Base-by-base conservation (phyloP, 1,140 invertebrate species). In the Polyergus mexicanus region DNA sequence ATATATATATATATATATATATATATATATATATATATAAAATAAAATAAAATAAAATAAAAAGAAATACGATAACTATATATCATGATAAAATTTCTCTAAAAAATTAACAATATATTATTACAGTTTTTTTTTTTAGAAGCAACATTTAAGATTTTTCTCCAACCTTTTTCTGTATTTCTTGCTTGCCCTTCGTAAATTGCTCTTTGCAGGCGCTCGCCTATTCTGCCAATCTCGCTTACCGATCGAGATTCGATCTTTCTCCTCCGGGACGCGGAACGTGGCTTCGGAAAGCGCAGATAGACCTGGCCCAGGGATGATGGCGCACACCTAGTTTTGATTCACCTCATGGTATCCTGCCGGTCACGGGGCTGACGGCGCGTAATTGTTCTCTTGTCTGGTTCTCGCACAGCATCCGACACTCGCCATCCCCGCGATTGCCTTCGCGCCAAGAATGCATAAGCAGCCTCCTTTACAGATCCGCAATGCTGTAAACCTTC, bases 341-440 rank as follows among this genome's bases (percentile, higher is more conserved):
- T 94, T 94, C 93, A 91, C 92, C 93, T 92, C 93, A 91, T 91
- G 88, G 91, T 92, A 86, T 86, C 88, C 88, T 90, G 87, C 92
- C 91, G 92, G 92, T 93, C 92, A 93, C 92, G 91, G 85, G 90
- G 86, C 93, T 93, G 92, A 94, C 93, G 92, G 92, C 91, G 92
- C 91, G 93, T 94, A 94, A 94, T 94, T 94, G 93, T 93, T 94
- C 93, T 93, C 93, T 92, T 92, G 92, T 94, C 93, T 92, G 92
- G 44, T 91, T 91, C 92, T 91, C 87, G 81, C 86, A 86, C 85
- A 85, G 86, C 88, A 80, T 84, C 87, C 90, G 86, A 85, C 88
- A 89, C 85, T 56, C 86, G 84, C 85, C 88, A 87, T 85, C 90
- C 84, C 90, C 86, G 88, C 92, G 92, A 93, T 93, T 94, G 92